Evolutionary conservation across 2,797 vertebrate genomes (phyloP), one percentile per base, ranked within the genome.

Genomic region (Liasis olivaceus): DNA sequence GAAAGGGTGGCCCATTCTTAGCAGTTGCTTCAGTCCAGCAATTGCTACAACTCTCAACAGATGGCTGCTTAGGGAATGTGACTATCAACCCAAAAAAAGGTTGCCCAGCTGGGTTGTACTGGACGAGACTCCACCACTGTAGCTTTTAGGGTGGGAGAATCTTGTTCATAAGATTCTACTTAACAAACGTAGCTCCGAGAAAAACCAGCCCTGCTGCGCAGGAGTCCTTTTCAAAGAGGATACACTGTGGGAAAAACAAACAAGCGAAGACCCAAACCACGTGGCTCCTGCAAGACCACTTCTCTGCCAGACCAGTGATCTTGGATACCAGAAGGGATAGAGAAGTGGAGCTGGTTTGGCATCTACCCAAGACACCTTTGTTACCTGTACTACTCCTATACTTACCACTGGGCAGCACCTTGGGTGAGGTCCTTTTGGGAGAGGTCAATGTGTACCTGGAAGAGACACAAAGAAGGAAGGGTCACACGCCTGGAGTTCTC

Each of bases 341-440:
- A 64, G 54, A 56, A 54, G 6, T 51, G 59, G 8, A 63, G 3
- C 4, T 26, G 59, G 3, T 17, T 26, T 54, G 47, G 87, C 28
- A 24, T 15, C n/a, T 51, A 14, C 28, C 42, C 59, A 85, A 22
- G 22, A 4, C 3, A 2, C 0, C 1, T 26, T 7, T 14, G 15
- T 26, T 24, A 81, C 13, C 13, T 28, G 0, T 22, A 12, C 28
- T 4, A 2, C 5, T 0, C 2, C 28, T 92, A 88, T 47, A 98
- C 98, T 98, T 97, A 99, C 99, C 99, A 99, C 93, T 98, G 98
- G 94, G 98, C 96, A 1, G 97, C 95, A 42, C 98, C 98, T 92
- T 98, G 93, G 88, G 97, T 97, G 87, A 99, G 97, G 96, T 99
- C 98, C 87, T 98, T 96, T 96, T 98, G 98, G 14, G 98, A 98